A percentile compares a stretch with the other conserved stretches of the same genome.
Conservation (phyloP, 2,797 vertebrate species). For the Macropodus opercularis region DNA sequence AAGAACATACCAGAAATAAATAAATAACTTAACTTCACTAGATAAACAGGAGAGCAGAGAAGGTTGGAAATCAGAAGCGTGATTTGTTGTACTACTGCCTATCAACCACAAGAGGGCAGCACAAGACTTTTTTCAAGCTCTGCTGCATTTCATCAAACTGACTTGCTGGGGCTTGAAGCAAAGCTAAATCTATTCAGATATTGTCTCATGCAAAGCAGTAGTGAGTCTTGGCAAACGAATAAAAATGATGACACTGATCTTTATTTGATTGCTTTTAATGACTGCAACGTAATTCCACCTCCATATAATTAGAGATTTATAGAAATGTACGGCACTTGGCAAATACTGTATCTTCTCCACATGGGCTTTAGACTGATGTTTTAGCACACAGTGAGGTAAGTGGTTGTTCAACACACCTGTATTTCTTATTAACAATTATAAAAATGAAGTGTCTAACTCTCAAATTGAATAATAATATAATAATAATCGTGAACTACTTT, state of each 20-base stretch:
- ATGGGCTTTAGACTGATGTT: slow-evolving; percentile 5
- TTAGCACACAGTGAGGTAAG: slow-evolving; percentile 45
- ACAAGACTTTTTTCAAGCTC: slow-evolving; percentile 3
- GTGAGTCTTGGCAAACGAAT: background rate
- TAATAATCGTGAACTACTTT: no score
- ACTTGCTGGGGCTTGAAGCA: background rate
- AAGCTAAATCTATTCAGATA: background rate
- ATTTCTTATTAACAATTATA: slow-evolving; percentile 9
- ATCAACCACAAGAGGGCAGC: slow-evolving; percentile 68
- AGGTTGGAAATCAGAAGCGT: background rate
- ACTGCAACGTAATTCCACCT: no score
- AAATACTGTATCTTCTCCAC: background rate
- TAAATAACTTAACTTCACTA: background rate
- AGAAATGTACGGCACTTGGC: no score
- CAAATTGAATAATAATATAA: background rate
- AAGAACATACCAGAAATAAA: background rate
- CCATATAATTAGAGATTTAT: slow-evolving; percentile 1
- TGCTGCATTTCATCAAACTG: background rate
- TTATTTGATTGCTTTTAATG: background rate
- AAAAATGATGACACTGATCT: background rate
- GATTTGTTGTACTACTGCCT: slow-evolving; percentile 33
- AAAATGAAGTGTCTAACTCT: background rate
- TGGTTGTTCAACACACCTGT: slow-evolving; percentile 30
- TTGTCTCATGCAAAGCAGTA: background rate
- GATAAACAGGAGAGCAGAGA: background rate